Evolutionary conservation across 2,113 vertebrate species (phyloP).

Genomic region (Carlito syrichta): DNA sequence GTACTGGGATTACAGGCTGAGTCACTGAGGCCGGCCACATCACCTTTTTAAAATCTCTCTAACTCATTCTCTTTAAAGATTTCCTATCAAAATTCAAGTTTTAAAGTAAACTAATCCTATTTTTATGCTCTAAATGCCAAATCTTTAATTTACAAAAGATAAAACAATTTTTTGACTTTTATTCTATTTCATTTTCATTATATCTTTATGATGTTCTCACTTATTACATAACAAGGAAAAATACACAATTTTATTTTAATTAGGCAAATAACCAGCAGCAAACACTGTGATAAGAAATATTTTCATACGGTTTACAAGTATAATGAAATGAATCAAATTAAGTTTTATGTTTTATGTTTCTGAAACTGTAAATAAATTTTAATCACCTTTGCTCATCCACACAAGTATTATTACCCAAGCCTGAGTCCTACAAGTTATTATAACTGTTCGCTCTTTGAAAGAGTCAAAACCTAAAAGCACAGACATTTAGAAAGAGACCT

Average conservation of each 20-base stretch:
- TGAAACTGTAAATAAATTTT: slow-evolving; percentile 31
- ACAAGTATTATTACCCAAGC: neutral
- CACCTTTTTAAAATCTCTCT: neutral
- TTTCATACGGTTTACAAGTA: neutral
- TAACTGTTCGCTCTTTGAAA: neutral
- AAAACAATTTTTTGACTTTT: neutral
- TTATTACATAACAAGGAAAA: neutral
- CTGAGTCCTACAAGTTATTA: neutral
- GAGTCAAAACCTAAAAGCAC: slow-evolving; percentile 13
- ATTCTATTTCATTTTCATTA: neutral
- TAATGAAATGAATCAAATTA: slow-evolving; percentile 15
- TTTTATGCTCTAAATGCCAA: neutral
- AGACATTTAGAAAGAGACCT: slow-evolving; percentile 32
- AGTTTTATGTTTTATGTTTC: slow-evolving; percentile 1
- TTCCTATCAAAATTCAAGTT: neutral
- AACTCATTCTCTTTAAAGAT: neutral
- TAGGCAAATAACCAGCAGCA: neutral
- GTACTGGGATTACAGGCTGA: too few relatives aligned
- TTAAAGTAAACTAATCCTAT: neutral
- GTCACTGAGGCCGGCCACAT: too few relatives aligned
- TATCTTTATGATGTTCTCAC: neutral
- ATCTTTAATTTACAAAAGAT: neutral
- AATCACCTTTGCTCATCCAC: neutral
- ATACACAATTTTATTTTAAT: slow-evolving; percentile 15
- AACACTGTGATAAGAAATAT: neutral